phyloP scores from a whole-genome alignment of 1,140 invertebrate genomes.

The Spodoptera frugiperda region DNA sequence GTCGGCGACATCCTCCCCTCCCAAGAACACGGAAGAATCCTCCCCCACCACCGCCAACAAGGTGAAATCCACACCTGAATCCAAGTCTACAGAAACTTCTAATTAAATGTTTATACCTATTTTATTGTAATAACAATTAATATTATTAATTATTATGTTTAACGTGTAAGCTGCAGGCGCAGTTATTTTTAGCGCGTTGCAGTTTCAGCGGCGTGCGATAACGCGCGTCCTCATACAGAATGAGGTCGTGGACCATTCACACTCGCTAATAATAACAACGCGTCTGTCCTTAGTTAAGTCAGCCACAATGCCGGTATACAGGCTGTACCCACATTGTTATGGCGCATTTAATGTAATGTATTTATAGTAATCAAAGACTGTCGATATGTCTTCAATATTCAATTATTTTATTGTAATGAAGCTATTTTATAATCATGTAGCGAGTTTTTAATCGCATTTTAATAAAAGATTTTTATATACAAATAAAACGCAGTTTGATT shows the following conservation, averaged over 20 bases:
- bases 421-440: constrained; percentile 41
- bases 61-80: constrained; percentile 75
- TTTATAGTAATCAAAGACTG: constrained; percentile 55
- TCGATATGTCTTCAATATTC: constrained; percentile 56
- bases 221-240: constrained; percentile 4
- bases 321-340: constrained; percentile 57
- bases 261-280: not conserved
- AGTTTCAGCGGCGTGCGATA: constrained; percentile 13
- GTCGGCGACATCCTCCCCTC: constrained; percentile 6
- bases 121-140: constrained; percentile 34
- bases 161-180: constrained; percentile 39
- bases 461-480: constrained; percentile 46
- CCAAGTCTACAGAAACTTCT: constrained; percentile 67
- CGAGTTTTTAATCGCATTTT: constrained; percentile 24
- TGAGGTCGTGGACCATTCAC: constrained; percentile 1
- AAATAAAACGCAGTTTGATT: constrained; percentile 48
- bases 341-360: constrained; percentile 55
- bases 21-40: constrained; percentile 41
- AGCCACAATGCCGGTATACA: constrained; percentile 57
- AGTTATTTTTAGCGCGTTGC: constrained; percentile 31
- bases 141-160: constrained; percentile 33
- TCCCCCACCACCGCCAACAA: constrained; percentile 86
- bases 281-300: constrained; percentile 16
- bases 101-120: constrained; percentile 49
- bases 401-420: constrained; percentile 53